Base-by-base conservation (phyloP, 1,140 invertebrate genomes). In the Brachionus asplanchnoidis region DNA sequence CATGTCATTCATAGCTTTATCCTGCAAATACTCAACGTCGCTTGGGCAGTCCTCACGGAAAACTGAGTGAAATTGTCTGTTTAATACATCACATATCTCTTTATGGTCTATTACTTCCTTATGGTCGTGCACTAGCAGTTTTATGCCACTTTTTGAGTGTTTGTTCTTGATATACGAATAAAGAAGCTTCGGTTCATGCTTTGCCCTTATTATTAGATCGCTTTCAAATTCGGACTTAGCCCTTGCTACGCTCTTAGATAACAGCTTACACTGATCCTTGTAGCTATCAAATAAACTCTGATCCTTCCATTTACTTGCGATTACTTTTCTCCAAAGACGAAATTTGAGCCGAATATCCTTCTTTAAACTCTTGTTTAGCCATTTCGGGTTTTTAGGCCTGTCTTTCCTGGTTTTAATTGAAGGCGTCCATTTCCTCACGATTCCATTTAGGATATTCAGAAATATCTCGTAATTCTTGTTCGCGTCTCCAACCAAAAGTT, bases 11-110 rank as follows among this genome's bases (percentile, higher is more conserved):
- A 53, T 53, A 7, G 14, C 14, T 53, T 53, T 53, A 17, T 53
- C 46, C 46, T 53, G 46, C 46, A 53, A 53, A 53, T 53, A 53
- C 46, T 53, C 46, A 53, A 53, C 46, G 46, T 53, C 46, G 46
- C 46, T 53, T 53, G n/a, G n/a, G n/a, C n/a, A n/a, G 66, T 32
- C 26, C 66, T 40, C 36, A 40, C 66, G 36, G 36, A 40, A 28
- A 68, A 68, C 66, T 40, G 66, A 68, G 66, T 68, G 66, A 68
- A 68, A 28, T 68, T 68, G 66, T 11, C 66, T 68, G 26, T 28
- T 68, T n/a, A 40, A 68, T 68, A 32, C 66, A 50, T 50, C 46
- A 50, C 46, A 50, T 50, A 50, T 50, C 46, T 50, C 46, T 50
- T 50, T 50, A 9, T 50, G 46, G 12, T 50, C 46, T 50, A 50